Evolutionary conservation across 1,140 invertebrate species (phyloP), one percentile per base, ranked within the genome.

Genomic region (Drosophila serrata): DNA sequence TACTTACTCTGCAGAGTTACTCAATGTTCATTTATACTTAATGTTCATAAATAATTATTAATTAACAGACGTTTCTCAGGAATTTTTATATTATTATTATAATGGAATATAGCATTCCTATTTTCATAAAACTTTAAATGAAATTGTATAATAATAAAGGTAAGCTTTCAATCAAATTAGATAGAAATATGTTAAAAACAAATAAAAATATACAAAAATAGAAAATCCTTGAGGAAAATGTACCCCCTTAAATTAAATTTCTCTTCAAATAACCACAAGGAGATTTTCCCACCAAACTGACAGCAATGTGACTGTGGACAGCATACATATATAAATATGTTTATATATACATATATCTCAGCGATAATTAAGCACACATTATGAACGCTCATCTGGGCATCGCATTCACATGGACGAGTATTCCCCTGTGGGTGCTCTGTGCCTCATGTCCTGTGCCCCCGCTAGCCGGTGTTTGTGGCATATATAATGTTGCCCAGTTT

Each of bases 311-410:
- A 15, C 51, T 55, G 51, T 37, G 19, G 33, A 55, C 31, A 55
- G 8, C 33, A 40, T 27, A 48, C 24, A 72, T 72, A 72, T 72
- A 51, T 33, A n/a, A n/a, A n/a, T 24, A 24, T 4, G 24, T 24
- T 24, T 24, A 4, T 24, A 24, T 24, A 4, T 24, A 24, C 24
- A 24, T 24, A 24, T 24, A 24, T 24, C 24, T 72, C 42, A 22
- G 69, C 69, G 51, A 72, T 72, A 72, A 72, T 72, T 72, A 72
- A 72, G 69, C 69, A 72, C 51, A 72, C 55, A 72, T 72, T 72
- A 72, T 72, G 69, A 59, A 59, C 67, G 53, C 67, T 65, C 64
- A 67, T 68, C 61, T 49, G 61, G 33, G 69, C 11, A 37, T 22
- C 68, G 22, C 53, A 40, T 72, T 72, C 65, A 48, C 37, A 43